Percentiles rank a stretch among this genome's conserved stretches.
phyloP scores from a whole-genome alignment of 2,797 vertebrate genomes.

The Setipinna tenuifilis region DNA sequence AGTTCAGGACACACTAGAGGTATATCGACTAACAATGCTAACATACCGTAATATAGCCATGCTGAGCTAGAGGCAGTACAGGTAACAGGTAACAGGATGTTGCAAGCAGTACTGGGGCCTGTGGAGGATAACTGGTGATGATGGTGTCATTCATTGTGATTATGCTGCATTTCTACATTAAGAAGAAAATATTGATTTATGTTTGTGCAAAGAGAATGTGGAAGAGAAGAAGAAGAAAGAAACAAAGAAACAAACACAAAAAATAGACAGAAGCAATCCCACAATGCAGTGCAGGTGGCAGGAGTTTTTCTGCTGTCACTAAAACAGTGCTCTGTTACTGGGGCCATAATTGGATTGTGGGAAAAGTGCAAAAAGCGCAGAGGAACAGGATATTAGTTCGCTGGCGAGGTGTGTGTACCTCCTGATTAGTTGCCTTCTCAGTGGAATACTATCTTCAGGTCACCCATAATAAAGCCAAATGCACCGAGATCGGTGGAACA shows the following conservation, averaged over 20 bases:
- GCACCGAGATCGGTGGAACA: background rate
- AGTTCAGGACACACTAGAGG: background rate
- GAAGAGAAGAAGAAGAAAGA: background rate
- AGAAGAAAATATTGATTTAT: background rate
- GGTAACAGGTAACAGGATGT: background rate
- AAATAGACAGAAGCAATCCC: background rate
- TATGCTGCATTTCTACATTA: background rate
- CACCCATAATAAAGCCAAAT: slow-evolving; percentile 30
- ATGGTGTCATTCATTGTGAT: background rate
- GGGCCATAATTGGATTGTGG: background rate
- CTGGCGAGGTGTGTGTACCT: slow-evolving; percentile 2
- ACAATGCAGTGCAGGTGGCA: background rate
- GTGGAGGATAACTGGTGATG: background rate
- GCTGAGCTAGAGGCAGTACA: background rate
- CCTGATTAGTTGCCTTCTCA: background rate
- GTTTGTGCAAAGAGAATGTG: background rate
- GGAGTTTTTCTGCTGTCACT: background rate
- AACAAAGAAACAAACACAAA: background rate
- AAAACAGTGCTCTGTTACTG: background rate
- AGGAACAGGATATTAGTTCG: background rate
- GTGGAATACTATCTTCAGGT: background rate
- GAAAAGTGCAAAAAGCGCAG: background rate
- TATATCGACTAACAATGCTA: background rate
- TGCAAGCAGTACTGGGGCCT: background rate
- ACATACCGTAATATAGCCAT: background rate